Conservation (phyloP, 2,113 vertebrate genomes). For the Lipophrys pholis region DNA sequence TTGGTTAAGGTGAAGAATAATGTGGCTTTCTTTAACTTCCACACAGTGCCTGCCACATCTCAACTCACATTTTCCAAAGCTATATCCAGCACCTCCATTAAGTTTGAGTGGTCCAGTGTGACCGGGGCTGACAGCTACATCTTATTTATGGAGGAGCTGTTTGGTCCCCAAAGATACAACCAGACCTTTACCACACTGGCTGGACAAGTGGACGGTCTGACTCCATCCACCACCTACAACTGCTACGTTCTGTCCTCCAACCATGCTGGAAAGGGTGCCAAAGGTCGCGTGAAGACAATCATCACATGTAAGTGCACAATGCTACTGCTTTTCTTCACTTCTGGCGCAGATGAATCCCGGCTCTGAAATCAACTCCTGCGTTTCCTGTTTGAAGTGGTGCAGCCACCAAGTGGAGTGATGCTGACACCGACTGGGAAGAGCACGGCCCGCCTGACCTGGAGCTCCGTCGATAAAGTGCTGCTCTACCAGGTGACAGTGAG, state of each 20-base stretch:
- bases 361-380: neutral
- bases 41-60: conserved; percentile 76
- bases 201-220: conserved; percentile 64
- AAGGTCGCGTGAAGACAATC: conserved; percentile 67
- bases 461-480: conserved; percentile 67
- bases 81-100: conserved; percentile 78
- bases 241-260: conserved; percentile 80
- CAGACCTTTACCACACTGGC: conserved; percentile 50
- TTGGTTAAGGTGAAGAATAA: too few species aligned
- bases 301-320: conserved; percentile 77
- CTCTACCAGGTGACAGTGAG: conserved; percentile 75
- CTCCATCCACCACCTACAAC: conserved; percentile 71
- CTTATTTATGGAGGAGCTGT: conserved; percentile 65
- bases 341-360: too few species aligned
- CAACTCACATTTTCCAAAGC: conserved; percentile 72
- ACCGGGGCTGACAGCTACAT: conserved; percentile 73
- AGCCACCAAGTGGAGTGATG: conserved; percentile 74
- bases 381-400: conserved; percentile 77
- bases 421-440: conserved; percentile 44
- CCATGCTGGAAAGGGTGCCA: conserved; percentile 70
- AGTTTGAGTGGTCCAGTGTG: conserved; percentile 75
- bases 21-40: conserved; percentile 8
- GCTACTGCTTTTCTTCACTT: too few species aligned
- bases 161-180: conserved; percentile 14
- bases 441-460: conserved; percentile 72